Conservation (phyloP, 2,797 vertebrate species). For the Cossypha heuglini region DNA sequence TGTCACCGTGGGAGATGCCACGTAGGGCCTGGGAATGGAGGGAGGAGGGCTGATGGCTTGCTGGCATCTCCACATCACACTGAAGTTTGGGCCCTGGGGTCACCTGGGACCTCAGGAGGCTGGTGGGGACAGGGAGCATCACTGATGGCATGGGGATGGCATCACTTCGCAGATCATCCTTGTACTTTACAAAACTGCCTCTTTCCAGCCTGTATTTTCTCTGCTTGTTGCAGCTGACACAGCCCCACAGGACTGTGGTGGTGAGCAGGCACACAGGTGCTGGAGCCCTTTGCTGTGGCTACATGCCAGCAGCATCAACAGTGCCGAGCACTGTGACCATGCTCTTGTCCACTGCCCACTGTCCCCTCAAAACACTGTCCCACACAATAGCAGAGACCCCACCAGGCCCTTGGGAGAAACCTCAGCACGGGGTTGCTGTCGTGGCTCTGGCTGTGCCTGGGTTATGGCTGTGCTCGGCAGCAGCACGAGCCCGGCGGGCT, state of each 20-base stretch:
- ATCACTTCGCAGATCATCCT: fast-evolving
- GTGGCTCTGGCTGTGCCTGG: fast-evolving
- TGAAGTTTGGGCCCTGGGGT: fast-evolving
- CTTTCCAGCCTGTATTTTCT: neutral
- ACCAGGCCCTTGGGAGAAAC: neutral
- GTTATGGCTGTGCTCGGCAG: neutral
- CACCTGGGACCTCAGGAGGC: fast-evolving
- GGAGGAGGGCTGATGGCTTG: fast-evolving
- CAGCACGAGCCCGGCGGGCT: neutral
- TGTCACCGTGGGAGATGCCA: neutral
- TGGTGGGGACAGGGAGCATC: neutral
- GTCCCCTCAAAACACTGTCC: neutral
- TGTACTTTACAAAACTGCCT: neutral
- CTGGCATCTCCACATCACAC: neutral
- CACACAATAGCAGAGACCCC: neutral
- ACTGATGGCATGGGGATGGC: neutral
- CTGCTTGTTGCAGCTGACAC: fast-evolving
- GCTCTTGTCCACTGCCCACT: neutral
- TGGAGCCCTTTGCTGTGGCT: neutral
- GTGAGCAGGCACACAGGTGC: fast-evolving
- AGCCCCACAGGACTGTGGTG: neutral
- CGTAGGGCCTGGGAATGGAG: neutral
- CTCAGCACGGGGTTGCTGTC: fast-evolving
- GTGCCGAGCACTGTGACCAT: fast-evolving
- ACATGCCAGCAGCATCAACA: fast-evolving